Evolutionary conservation across 2,888 invertebrate genomes (phyloP).

Genomic region (Drosophila multiciliata): DNA sequence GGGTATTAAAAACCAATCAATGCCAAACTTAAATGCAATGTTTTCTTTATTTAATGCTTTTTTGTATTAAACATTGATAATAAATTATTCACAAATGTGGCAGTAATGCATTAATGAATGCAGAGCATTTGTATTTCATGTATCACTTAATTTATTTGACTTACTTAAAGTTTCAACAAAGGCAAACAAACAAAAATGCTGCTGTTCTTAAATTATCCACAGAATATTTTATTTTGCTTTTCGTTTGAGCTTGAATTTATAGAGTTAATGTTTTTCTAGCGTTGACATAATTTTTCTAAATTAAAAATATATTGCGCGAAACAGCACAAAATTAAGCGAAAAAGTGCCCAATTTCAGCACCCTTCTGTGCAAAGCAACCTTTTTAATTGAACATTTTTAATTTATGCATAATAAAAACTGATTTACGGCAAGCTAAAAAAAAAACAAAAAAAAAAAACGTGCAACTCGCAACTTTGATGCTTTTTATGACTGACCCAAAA

Average conservation of each 20-base stretch:
- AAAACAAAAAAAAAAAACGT: constrained; percentile 41
- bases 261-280: not conserved
- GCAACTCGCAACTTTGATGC: constrained; percentile 70
- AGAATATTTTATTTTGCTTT: not conserved
- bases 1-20: constrained; percentile 8
- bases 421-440: constrained; percentile 53
- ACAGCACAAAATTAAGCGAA: constrained; percentile 15
- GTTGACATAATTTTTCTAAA: constrained; percentile 24
- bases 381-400: constrained; percentile 77
- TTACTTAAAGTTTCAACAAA: not conserved
- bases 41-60: constrained; percentile 22
- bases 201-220: not conserved
- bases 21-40: constrained; percentile 20
- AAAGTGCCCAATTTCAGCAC: constrained; percentile 6
- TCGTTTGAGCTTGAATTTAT: not conserved
- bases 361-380: constrained; percentile 24
- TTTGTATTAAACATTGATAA: constrained; percentile 46
- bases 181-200: not conserved
- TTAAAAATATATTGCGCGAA: constrained; percentile 38
- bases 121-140: not conserved
- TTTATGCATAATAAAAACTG: constrained; percentile 78
- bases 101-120: constrained; percentile 41
- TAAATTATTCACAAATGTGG: constrained; percentile 47
- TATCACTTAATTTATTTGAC: constrained; percentile 17
- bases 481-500: constrained; percentile 68